These are phyloP conservation scores for Solenopsis fugax DNA, from an alignment of 1,140 invertebrate species.

Conservation along the genomic window DNA sequence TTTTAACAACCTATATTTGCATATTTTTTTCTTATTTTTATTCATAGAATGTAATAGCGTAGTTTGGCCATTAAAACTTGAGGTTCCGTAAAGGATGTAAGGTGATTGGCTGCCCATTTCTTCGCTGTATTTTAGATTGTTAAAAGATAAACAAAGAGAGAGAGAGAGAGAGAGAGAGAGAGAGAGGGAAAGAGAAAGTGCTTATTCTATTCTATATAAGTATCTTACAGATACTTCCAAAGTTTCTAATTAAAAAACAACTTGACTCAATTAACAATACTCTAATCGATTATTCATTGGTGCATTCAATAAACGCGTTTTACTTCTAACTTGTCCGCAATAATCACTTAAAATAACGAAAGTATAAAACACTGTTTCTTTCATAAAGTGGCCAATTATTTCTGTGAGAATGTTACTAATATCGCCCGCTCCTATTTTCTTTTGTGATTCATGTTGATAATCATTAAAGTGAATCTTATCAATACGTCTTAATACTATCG, in stretches of 20 bases:
- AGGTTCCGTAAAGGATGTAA: background rate
- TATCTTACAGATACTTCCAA: background rate
- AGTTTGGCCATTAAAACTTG: background rate
- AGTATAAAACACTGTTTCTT: background rate
- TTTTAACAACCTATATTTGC: background rate
- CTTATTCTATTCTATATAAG: conserved; percentile 1
- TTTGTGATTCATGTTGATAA: conserved; percentile 1
- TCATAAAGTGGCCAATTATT: background rate
- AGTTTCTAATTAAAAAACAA: conserved; percentile 33
- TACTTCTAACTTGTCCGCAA: background rate
- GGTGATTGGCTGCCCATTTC: too few species aligned
- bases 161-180: too few species aligned
- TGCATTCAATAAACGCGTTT: background rate
- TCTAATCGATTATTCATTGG: background rate
- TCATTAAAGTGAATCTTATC: conserved; percentile 8
- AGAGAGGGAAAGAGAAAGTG: too few species aligned
- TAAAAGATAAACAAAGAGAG: conserved; percentile 4
- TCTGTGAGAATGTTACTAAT: background rate
- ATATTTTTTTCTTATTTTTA: background rate
- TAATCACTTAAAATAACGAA: background rate
- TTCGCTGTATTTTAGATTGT: background rate
- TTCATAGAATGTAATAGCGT: background rate
- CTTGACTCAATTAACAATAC: conserved; percentile 3
- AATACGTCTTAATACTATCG: conserved; percentile 12
- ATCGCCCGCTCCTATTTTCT: background rate